Evolutionary conservation across 2,113 vertebrate genomes (phyloP), one percentile per base, ranked within the genome.

Genomic region (Nycticryphes semicollaris): DNA sequence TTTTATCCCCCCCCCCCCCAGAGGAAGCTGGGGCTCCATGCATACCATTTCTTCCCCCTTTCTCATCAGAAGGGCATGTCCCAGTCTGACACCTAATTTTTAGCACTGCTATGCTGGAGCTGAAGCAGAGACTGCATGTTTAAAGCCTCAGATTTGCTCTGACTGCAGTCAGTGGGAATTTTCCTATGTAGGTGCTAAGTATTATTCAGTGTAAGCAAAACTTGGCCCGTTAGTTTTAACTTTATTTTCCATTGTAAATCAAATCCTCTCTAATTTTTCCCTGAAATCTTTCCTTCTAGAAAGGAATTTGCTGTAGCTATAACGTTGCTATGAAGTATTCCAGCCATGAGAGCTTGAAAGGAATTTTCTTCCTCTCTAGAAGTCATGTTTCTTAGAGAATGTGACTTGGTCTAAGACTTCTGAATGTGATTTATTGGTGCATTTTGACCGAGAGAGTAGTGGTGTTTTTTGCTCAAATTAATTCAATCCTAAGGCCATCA

Each of bases 131-230:
- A 41, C 85, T 77, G 68, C 54, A 45, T 72, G 41, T 93, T 94
- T 93, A 90, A 96, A 84, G n/a, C 27, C 68, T 83, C 82, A 92
- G 90, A 85, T 81, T 63, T 96, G 53, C 72, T 84, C 41, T 94
- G 82, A 95, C 85, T 96, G 56, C 60, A 86, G 92, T 67, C 84
- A 93, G 47, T 90, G 94, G 90, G 94, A 95, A 96, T 97, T 96
- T 97, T 97, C 96, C 94, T 88, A 80, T 75, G 56, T 94, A 96
- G 88, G 94, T 94, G 93, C 47, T 96, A 96, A 96, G 93, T 95
- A 86, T 75, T 96, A 93, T 94, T 93, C 93, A 95, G 85, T 88
- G 75, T 95, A 95, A 86, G 94, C 92, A 96, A 96, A 89, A 91
- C 77, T 90, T 94, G 88, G 85, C 79, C 83, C 0, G 1, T 83